Base-by-base conservation (phyloP, 2,888 invertebrate species). In the Epistrophe grossulariae region DNA sequence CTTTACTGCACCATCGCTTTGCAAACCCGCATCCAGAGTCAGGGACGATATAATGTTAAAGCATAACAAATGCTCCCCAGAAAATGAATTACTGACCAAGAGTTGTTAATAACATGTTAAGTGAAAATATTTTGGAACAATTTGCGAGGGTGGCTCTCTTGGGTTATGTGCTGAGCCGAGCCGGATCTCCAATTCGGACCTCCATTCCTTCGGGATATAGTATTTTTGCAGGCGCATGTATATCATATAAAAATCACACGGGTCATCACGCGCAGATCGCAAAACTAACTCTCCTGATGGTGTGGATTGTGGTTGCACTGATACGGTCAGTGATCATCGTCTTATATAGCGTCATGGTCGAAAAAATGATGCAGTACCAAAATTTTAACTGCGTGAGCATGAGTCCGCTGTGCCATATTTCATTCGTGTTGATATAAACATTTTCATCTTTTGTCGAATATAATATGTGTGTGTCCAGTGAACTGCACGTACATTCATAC, bases 101-200 rank as follows among this genome's bases (percentile, higher is more conserved):
- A 83, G 79, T 89, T 88, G 84, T 88, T 89, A 89, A 89, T 89
- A 89, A 88, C 89, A 89, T 89, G 89, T 84, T 89, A 88, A 89
- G 84, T 88, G 88, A 88, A 89, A 89, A 89, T 84, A 89, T 89
- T 88, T 88, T 89, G 88, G 87, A 89, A 89, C 88, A 89, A 89
- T 89, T 89, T 89, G 89, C 89, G 89, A 89, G 89, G 89, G 89
- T 89, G 89, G 89, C 83, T 88, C 77, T 76, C 4, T 17, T 60
- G 8, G 38, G 38, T 60, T 60, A 11, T 59, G 19, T 17, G 19
- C 31, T 1, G 6, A 0, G 35, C 35, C 35, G 9, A 8, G 11
- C 38, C 40, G 5, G 19, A 59, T 8, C 28, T 57, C 11, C n/a
- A 17, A 43, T 15, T 55, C 11, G 31, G 35, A 45, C 11, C 66